Evolutionary conservation across 1,140 invertebrate genomes (phyloP), one percentile per base, ranked within the genome.

Genomic region (Zaprionus kolodkinae): DNA sequence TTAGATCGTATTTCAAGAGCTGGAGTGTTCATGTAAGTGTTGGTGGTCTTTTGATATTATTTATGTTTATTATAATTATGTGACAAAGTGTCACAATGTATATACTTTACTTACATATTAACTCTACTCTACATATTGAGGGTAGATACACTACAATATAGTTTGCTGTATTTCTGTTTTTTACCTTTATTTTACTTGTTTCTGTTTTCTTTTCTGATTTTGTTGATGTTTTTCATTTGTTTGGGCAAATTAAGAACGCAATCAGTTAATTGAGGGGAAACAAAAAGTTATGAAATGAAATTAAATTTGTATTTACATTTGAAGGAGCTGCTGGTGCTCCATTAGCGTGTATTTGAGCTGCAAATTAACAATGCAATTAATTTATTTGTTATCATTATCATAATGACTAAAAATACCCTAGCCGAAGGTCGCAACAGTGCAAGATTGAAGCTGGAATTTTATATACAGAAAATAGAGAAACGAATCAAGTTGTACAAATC

Each of bases 211-310:
- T 38, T 48, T 6, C 6, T 15, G 40, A 43, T 43, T 43, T 43
- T 43, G 40, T 43, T 72, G 30, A 45, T 68, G 55, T 72, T 59
- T 45, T 54, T 17, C 7, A 9, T n/a, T 54, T 60, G 30, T 15
- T 21, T 10, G 61, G n/a, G 33, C 63, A 43, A 63, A 54, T 57
- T 17, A 35, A 36, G 68, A 59, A 35, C 74, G 38, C 59, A 85
- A 85, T 78, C 78, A 78, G 60, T 70, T 85, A 79, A 87, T 82
- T 54, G 54, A 64, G 36, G 40, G 55, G 55, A 50, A 82, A 72
- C 33, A 45, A 61, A 79, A 65, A 66, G 38, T 17, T 67, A 17
- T 25, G 35, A 43, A 83, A 83, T 65, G 13, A 73, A 65, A 66
- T 56, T 35, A 36, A 11, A 48, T 35, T 54, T 63, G 6, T 66